Evolutionary conservation across 2,113 vertebrate genomes (phyloP).

Genomic region (Paradoxurus hermaphroditus): DNA sequence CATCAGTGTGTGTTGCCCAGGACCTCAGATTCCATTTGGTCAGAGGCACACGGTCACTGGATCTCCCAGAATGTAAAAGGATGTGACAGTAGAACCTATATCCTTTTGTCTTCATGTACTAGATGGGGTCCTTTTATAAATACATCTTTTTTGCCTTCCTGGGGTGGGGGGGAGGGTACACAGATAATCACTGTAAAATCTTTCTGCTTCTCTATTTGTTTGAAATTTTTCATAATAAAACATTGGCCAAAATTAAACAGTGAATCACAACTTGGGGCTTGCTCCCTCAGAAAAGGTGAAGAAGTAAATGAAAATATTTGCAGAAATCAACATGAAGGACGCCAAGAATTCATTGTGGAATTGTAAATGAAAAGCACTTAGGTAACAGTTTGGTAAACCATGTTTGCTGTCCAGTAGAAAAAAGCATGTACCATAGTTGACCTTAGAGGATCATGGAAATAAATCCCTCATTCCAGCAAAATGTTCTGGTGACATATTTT

Average conservation of each 20-base stretch:
- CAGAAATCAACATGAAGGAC: neutral
- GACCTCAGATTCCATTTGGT: neutral
- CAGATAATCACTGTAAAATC: neutral
- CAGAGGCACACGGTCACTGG: conserved; percentile 61
- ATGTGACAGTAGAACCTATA: conserved; percentile 56
- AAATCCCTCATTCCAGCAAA: conserved; percentile 52
- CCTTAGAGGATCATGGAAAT: conserved; percentile 69
- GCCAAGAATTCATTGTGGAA: conserved; percentile 15
- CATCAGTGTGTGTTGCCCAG: neutral
- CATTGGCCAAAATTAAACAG: conserved; percentile 73
- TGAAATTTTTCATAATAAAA: conserved; percentile 25
- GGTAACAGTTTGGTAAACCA: conserved; percentile 41
- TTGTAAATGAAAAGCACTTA: conserved; percentile 54
- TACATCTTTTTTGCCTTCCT: conserved; percentile 70
- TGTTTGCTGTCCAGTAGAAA: conserved; percentile 60
- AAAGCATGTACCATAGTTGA: conserved; percentile 36
- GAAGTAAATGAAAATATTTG: conserved; percentile 17
- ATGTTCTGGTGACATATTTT: conserved; percentile 60
- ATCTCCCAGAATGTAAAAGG: conserved; percentile 68
- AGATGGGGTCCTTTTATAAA: conserved; percentile 76
- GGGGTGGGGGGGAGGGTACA: neutral
- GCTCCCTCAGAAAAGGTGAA: conserved; percentile 43
- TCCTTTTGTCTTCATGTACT: conserved; percentile 73
- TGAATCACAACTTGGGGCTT: conserved; percentile 43
- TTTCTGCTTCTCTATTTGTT: neutral